Evolutionary conservation across 2,113 vertebrate species (phyloP).

Genomic region (Grus americana): DNA sequence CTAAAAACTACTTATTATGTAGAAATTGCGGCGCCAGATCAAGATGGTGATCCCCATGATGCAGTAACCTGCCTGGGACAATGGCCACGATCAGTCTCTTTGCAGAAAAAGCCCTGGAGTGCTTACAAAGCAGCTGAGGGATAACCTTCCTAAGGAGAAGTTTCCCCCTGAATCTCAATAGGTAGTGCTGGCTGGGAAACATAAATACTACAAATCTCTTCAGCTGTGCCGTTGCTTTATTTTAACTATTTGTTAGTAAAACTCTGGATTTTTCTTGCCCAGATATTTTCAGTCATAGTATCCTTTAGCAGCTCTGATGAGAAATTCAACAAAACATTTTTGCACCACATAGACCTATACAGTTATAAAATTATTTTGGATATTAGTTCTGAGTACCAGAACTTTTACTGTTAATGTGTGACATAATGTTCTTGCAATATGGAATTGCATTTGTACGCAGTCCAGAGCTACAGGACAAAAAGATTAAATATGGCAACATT

Average conservation of each 20-base stretch:
- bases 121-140: not conserved
- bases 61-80: not conserved
- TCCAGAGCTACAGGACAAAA: not conserved
- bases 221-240: not conserved
- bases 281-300: not conserved
- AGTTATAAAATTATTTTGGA: not conserved
- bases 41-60: not conserved
- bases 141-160: not conserved
- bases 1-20: not conserved
- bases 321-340: not conserved
- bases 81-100: not conserved
- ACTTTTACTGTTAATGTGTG: not conserved
- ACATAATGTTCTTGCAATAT: not conserved
- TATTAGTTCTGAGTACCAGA: not conserved
- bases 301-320: not conserved
- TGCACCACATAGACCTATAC: not conserved
- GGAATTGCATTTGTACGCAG: not conserved
- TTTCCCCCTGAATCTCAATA: not conserved
- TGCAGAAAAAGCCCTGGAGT: not conserved
- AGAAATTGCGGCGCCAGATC: not conserved
- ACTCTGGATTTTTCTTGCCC: not conserved
- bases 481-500: not conserved
- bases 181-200: not conserved
- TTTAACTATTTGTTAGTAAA: not conserved
- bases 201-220: not conserved